These are phyloP conservation scores for Pseudomyrmex sp. DNA, from an alignment of 1,140 invertebrate species.

Conservation along the genomic window DNA sequence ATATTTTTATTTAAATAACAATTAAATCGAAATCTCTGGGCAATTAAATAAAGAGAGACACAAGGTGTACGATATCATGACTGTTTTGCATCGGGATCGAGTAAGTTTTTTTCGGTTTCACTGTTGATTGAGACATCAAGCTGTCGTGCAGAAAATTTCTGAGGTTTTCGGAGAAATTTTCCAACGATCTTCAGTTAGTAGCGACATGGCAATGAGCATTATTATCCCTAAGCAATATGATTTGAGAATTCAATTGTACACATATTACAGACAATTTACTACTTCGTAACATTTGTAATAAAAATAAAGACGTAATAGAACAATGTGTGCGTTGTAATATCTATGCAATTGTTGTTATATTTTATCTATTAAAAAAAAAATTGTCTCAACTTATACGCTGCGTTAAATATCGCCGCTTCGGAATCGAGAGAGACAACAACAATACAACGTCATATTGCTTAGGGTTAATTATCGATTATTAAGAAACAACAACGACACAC, in stretches of 20 bases:
- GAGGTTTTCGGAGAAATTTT: constrained; percentile 17
- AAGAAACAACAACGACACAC: constrained; percentile 84
- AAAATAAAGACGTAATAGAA: too few relatives aligned
- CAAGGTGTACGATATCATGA: constrained; percentile 27
- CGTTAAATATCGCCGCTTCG: too few relatives aligned
- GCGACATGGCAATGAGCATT: constrained; percentile 53
- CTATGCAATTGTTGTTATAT: not conserved
- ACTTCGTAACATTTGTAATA: too few relatives aligned
- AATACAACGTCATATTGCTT: constrained; percentile 39
- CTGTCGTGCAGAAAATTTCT: constrained; percentile 32
- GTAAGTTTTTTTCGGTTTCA: constrained; percentile 19
- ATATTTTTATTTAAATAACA: not conserved
- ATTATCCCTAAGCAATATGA: constrained; percentile 61
- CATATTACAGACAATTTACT: too few relatives aligned
- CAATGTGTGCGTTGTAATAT: too few relatives aligned
- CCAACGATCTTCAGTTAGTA: constrained; percentile 40
- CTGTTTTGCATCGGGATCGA: constrained; percentile 18
- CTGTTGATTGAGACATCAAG: constrained; percentile 44
- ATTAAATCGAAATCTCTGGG: not conserved
- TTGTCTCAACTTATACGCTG: not conserved
- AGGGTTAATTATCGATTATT: constrained; percentile 78
- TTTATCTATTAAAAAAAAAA: constrained; percentile 1
- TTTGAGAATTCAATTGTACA: not conserved
- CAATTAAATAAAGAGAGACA: constrained; percentile 20
- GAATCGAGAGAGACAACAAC: not conserved